A percentile compares a stretch with the other conserved stretches of the same genome.
phyloP scores from a whole-genome alignment of 2,888 invertebrate species.

The Electrophaes corylata region DNA sequence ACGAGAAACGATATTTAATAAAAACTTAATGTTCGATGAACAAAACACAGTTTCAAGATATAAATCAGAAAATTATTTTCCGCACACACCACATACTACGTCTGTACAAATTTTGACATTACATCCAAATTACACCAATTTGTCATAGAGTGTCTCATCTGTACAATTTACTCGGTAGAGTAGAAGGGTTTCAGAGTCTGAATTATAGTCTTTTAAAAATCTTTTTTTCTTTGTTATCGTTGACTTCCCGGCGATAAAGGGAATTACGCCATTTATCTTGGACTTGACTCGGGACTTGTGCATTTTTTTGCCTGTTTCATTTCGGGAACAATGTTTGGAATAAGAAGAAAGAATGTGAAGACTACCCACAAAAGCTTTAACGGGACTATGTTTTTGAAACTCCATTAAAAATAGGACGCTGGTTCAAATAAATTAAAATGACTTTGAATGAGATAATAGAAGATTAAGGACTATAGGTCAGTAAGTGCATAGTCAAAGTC shows the following conservation, averaged over 20 bases:
- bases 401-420: too few species aligned
- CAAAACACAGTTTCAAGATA: too few species aligned
- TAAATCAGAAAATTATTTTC: too few species aligned
- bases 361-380: background rate
- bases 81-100: too few species aligned
- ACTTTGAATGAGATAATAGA: too few species aligned
- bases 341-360: background rate
- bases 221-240: conserved; percentile 73
- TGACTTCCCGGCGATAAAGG: conserved; percentile 71
- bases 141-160: conserved; percentile 45
- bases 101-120: background rate
- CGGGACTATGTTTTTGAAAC: too few species aligned
- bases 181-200: conserved; percentile 60
- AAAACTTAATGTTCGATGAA: too few species aligned
- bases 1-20: too few species aligned
- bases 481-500: too few species aligned
- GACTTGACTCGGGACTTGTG: conserved; percentile 33
- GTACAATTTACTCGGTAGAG: conserved; percentile 44
- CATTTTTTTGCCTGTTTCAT: conserved; percentile 37
- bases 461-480: too few species aligned
- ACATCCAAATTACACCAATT: conserved; percentile 26
- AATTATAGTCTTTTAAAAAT: conserved; percentile 77
- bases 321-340: conserved; percentile 10
- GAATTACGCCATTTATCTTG: conserved; percentile 75
- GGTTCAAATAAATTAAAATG: too few species aligned